Conservation (phyloP, 2,113 vertebrate species). For the human (Homo sapiens) region GRCh38 chr14:49209001-49209500, state of each 20-base stretch:
- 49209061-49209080: conserved; percentile 3
- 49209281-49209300: background rate
- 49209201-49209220: background rate
- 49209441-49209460: background rate
- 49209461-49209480: conserved; percentile 24
- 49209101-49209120: background rate
- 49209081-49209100: background rate
- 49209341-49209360: background rate
- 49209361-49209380: background rate
- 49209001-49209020: background rate
- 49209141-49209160: background rate
- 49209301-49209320: background rate
- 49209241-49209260: background rate
- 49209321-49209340: background rate
- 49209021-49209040: background rate
- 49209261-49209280: background rate
- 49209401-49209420: background rate
- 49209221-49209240: background rate
- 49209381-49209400: background rate
- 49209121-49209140: background rate
- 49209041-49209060: background rate
- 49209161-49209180: background rate
- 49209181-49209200: background rate
- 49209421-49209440: conserved; percentile 1
- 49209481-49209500: conserved; percentile 39